phyloP scores from a whole-genome alignment of 2,888 invertebrate genomes.

The Oscheius myriophilus region DNA sequence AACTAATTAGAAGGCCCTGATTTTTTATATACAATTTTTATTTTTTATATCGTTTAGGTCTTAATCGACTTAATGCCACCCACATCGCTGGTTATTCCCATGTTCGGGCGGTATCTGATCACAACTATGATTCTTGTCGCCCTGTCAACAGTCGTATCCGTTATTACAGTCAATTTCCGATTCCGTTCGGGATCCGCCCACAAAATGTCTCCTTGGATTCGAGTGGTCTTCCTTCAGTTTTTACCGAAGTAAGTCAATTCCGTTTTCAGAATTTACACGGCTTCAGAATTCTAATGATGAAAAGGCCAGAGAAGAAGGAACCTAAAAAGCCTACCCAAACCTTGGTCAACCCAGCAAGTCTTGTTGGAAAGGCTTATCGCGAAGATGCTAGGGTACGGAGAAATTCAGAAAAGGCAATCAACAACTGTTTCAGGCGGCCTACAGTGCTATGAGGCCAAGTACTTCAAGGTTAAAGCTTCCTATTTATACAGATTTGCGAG shows the following conservation, averaged over 20 bases:
- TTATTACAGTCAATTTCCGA: conserved; percentile 69
- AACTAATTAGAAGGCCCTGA: too few species aligned
- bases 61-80: conserved; percentile 70
- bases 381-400: conserved; percentile 39
- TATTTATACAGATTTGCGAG: conserved; percentile 31
- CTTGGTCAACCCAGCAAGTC: conserved; percentile 42
- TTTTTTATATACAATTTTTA: not conserved
- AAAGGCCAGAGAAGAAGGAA: conserved; percentile 56
- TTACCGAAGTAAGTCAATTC: conserved; percentile 60
- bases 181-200: conserved; percentile 68
- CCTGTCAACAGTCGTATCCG: conserved; percentile 63
- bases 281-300: conserved; percentile 63
- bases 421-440: conserved; percentile 14
- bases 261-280: too few species aligned
- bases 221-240: conserved; percentile 63
- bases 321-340: conserved; percentile 27
- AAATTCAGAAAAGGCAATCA: not conserved
- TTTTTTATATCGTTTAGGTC: conserved; percentile 44
- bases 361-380: conserved; percentile 46
- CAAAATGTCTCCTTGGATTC: conserved; percentile 70
- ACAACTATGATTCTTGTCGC: conserved; percentile 70
- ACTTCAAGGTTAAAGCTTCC: conserved; percentile 26
- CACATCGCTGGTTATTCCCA: conserved; percentile 70
- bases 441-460: conserved; percentile 13
- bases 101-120: conserved; percentile 70